phyloP scores from a whole-genome alignment of 2,888 invertebrate species.

The Scaptodrosophila latifasciaeformis region DNA sequence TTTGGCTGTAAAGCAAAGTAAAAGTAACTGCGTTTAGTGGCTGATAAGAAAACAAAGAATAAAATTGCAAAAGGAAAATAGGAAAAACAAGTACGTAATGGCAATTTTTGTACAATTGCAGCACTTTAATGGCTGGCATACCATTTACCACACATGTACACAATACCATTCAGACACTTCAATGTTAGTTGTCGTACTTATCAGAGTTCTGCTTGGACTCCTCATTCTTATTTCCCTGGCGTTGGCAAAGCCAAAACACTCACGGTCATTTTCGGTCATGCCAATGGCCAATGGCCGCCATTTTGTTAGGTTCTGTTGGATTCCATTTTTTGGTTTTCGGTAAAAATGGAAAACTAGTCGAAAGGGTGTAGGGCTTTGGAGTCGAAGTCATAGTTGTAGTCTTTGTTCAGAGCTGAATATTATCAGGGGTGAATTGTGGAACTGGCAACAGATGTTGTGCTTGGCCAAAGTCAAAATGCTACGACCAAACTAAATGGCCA shows the following conservation, averaged over 20 bases:
- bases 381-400: too few relatives aligned
- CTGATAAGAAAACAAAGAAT: too few relatives aligned
- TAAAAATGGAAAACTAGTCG: too few relatives aligned
- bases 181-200: slow-evolving; percentile 39
- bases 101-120: too few relatives aligned
- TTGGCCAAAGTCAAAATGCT: slow-evolving; percentile 6
- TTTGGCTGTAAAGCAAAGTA: too few relatives aligned
- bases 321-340: slow-evolving; percentile 31
- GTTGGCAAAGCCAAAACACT: slow-evolving; percentile 14
- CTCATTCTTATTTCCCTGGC: slow-evolving; percentile 17
- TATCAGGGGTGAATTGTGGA: too few relatives aligned
- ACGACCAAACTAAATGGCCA: slow-evolving; percentile 10
- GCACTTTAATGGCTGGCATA: too few relatives aligned
- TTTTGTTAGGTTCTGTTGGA: slow-evolving; percentile 43
- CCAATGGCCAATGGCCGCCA: slow-evolving; percentile 21
- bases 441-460: not conserved
- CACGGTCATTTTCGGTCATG: slow-evolving; percentile 8
- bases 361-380: not conserved
- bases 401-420: too few relatives aligned
- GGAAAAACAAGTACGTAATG: too few relatives aligned
- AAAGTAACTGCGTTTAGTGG: too few relatives aligned
- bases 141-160: slow-evolving; percentile 6
- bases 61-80: too few relatives aligned
- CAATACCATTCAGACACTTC: slow-evolving; percentile 39
- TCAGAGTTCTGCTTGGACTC: slow-evolving; percentile 33